Percentiles rank a stretch among this genome's conserved stretches.
These are phyloP conservation scores for Myotis findleyi DNA, from an alignment of 2,797 vertebrate species.

Conservation along the genomic window DNA sequence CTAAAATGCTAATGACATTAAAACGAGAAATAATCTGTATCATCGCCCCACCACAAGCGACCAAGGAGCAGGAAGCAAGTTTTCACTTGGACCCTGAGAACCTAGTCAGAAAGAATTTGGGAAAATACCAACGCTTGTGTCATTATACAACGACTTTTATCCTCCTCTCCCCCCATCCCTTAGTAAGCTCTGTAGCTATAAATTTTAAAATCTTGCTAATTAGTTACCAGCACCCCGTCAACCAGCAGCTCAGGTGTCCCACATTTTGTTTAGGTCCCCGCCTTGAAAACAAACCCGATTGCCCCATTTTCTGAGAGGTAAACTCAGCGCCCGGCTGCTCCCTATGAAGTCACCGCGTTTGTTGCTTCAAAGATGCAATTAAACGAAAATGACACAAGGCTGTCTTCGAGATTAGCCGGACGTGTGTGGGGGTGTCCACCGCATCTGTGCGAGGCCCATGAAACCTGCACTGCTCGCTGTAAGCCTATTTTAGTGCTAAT, in stretches of 20 bases:
- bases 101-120: constrained; percentile 42
- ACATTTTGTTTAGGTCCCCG: constrained; percentile 82
- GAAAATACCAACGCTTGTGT: constrained; percentile 39
- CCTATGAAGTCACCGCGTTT: constrained; percentile 88
- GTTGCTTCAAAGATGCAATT: constrained; percentile 87
- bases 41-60: not conserved
- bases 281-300: constrained; percentile 88
- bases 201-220: constrained; percentile 57
- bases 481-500: not conserved
- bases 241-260: constrained; percentile 75
- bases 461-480: constrained; percentile 69
- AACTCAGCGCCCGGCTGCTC: constrained; percentile 83
- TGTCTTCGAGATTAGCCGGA: constrained; percentile 77
- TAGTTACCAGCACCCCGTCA: constrained; percentile 69
- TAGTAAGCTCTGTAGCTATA: constrained; percentile 71
- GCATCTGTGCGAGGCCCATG: constrained; percentile 62
- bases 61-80: not conserved
- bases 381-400: constrained; percentile 86
- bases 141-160: constrained; percentile 45
- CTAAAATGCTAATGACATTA: not conserved
- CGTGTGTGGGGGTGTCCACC: constrained; percentile 82
- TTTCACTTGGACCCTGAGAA: constrained; percentile 64
- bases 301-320: constrained; percentile 82
- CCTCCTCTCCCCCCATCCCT: constrained; percentile 16
- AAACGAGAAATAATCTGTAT: constrained; percentile 30